Conservation (phyloP, 2,797 vertebrate species). For the Argya squamiceps region DNA sequence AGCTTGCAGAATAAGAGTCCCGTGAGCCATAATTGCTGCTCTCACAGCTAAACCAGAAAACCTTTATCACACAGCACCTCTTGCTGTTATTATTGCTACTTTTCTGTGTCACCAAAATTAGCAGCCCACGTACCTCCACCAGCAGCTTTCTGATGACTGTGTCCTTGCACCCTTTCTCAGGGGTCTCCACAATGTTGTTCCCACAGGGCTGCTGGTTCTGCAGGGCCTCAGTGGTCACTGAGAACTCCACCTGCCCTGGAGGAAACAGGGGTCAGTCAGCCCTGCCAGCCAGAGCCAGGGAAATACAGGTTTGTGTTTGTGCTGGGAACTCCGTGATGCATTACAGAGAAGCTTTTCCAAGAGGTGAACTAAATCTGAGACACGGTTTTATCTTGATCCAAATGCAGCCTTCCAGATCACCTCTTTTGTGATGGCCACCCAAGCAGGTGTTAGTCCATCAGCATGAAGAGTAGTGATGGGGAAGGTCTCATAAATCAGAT, state of each 20-base stretch:
- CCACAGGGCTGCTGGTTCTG: neutral
- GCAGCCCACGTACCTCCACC: constrained; percentile 22
- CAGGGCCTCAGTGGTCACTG: constrained; percentile 9
- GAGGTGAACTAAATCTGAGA: neutral
- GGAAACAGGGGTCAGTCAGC: neutral
- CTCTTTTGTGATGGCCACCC: neutral
- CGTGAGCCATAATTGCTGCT: neutral
- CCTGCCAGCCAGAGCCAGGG: neutral
- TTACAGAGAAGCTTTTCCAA: neutral
- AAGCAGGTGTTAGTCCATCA: neutral
- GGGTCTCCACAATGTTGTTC: neutral
- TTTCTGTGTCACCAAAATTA: neutral
- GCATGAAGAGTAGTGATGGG: neutral
- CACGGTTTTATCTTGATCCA: neutral
- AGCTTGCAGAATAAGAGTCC: neutral
- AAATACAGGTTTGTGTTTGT: neutral
- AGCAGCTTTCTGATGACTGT: constrained; percentile 62
- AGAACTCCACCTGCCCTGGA: constrained; percentile 49
- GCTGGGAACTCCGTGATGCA: neutral
- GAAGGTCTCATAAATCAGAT: neutral
- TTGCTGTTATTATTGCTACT: neutral
- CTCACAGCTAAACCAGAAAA: neutral
- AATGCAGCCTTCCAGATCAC: neutral
- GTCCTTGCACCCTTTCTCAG: constrained; percentile 46
- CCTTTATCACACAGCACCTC: neutral